phyloP scores from a whole-genome alignment of 2,797 vertebrate genomes.

The Ciconia nigra region DNA sequence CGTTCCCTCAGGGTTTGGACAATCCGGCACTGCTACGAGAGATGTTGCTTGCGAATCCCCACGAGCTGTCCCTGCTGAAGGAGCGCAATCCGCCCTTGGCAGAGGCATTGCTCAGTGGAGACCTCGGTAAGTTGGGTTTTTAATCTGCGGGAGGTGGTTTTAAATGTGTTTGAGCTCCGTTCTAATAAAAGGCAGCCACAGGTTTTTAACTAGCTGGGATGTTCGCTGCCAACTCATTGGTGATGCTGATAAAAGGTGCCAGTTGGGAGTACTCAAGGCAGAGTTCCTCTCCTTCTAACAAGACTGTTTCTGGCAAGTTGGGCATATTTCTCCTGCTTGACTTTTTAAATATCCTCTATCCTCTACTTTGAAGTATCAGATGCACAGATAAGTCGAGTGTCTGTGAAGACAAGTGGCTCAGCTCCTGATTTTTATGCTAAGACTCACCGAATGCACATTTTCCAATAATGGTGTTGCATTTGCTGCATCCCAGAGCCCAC shows the following conservation, averaged over 20 bases:
- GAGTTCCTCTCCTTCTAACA: not conserved
- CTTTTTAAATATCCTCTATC: not conserved
- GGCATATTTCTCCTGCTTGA: not conserved
- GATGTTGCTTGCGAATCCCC: constrained; percentile 95
- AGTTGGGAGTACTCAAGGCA: not conserved
- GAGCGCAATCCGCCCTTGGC: constrained; percentile 95
- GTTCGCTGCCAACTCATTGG: not conserved
- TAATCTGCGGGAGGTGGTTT: not conserved
- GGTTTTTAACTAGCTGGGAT: not conserved
- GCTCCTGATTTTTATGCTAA: not conserved
- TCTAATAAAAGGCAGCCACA: not conserved
- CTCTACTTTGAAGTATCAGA: not conserved
- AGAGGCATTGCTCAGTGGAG: constrained; percentile 94
- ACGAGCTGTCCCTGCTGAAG: constrained; percentile 95
- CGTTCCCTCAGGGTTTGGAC: constrained; percentile 90
- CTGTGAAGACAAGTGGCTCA: not conserved
- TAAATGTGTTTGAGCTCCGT: not conserved
- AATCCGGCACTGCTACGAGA: constrained; percentile 93
- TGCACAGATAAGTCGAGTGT: not conserved
- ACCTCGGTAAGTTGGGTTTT: constrained; percentile 82
- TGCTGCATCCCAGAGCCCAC: not conserved
- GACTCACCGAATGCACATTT: not conserved
- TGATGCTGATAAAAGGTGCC: not conserved
- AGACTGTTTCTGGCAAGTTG: not conserved
- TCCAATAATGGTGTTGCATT: not conserved